Percentiles rank a stretch among this genome's conserved stretches.
Evolutionary conservation across 2,888 invertebrate genomes (phyloP).

Genomic region (Phyllotreta striolata): DNA sequence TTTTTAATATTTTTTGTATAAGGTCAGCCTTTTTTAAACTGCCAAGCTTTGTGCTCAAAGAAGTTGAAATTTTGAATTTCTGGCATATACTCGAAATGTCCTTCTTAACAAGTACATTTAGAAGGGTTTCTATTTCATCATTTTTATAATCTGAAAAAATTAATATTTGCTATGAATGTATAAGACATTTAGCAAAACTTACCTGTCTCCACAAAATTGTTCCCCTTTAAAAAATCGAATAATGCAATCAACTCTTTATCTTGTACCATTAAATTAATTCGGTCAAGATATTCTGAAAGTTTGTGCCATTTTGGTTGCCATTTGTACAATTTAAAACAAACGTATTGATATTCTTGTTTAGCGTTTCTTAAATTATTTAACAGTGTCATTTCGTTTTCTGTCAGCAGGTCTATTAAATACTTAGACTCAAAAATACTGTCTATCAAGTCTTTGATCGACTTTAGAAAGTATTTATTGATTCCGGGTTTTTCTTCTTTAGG

Average conservation of each 20-base stretch:
- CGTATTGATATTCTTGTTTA: constrained; percentile 41
- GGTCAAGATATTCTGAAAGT: constrained; percentile 43
- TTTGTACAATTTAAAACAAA: constrained; percentile 46
- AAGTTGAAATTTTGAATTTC: constrained; percentile 29
- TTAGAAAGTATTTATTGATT: too few species aligned
- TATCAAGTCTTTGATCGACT: too few species aligned
- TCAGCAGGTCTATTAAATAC: too few species aligned
- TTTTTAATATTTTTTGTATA: constrained; percentile 44
- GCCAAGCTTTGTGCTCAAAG: constrained; percentile 28
- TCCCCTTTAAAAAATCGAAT: constrained; percentile 42
- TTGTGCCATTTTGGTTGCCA: constrained; percentile 47
- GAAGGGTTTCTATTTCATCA: constrained; percentile 31
- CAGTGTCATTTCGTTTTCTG: too few species aligned
- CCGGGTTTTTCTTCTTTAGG: too few species aligned
- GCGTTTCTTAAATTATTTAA: too few species aligned
- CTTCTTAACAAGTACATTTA: constrained; percentile 28
- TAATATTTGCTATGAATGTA: neutral
- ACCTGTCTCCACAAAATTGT: constrained; percentile 47
- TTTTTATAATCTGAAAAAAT: constrained; percentile 36
- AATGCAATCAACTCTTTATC: constrained; percentile 43
- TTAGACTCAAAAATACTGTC: too few species aligned
- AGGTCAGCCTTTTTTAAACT: constrained; percentile 45
- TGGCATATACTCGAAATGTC: constrained; percentile 37
- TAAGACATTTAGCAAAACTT: constrained; percentile 22
- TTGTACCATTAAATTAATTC: constrained; percentile 39